These are phyloP conservation scores for Antheraea assamensis DNA, from an alignment of 2,888 invertebrate species.

Conservation along the genomic window DNA sequence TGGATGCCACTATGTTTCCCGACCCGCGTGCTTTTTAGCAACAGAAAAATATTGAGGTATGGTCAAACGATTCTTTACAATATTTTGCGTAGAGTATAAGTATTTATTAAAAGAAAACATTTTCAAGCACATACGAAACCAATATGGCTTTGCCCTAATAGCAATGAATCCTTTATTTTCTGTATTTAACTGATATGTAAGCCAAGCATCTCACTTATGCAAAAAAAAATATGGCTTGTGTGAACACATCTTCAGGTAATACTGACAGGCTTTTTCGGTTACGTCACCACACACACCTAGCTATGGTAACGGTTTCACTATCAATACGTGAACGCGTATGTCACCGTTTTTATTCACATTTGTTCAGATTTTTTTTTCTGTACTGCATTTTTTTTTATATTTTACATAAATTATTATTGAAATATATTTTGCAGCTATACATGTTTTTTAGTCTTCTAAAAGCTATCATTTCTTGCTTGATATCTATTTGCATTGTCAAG, in stretches of 20 bases:
- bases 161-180: no score
- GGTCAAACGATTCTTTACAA: no score
- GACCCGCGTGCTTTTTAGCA: no score
- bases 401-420: not conserved
- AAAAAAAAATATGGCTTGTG: not conserved
- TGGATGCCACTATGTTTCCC: not conserved
- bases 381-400: conserved; percentile 26
- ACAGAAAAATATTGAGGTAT: no score
- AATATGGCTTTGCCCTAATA: not conserved
- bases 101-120: no score
- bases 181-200: no score
- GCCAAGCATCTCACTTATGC: not conserved
- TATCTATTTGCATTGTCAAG: not conserved
- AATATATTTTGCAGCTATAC: not conserved
- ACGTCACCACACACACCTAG: conserved; percentile 52
- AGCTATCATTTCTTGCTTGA: not conserved
- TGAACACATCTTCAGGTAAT: conserved; percentile 33
- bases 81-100: no score
- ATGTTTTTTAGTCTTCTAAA: not conserved
- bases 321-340: conserved; percentile 52
- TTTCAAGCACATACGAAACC: not conserved
- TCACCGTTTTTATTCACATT: conserved; percentile 48
- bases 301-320: conserved; percentile 66
- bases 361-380: conserved; percentile 32
- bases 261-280: conserved; percentile 48